phyloP scores from a whole-genome alignment of 2,113 vertebrate species.

The Archilochus colubris region DNA sequence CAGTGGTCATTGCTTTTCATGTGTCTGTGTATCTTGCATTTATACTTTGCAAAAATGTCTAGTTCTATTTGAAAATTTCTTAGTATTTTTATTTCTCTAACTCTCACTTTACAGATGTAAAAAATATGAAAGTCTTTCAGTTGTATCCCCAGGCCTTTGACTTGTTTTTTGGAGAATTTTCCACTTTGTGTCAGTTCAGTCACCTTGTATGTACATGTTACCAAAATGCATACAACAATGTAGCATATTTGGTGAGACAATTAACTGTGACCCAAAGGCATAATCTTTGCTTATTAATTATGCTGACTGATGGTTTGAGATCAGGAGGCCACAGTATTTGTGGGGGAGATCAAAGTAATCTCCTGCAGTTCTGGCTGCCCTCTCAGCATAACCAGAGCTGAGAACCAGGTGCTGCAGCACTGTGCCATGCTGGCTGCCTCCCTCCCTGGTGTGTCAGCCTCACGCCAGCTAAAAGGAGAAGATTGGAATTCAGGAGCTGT shows the following conservation, averaged over 20 bases:
- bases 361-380: not conserved
- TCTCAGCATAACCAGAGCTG: not conserved
- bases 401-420: slow-evolving; percentile 13
- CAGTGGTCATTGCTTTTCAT: not conserved
- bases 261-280: not conserved
- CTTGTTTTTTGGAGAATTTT: not conserved
- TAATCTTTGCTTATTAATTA: not conserved
- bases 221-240: not conserved
- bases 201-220: not conserved
- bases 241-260: not conserved
- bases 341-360: not conserved
- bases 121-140: not conserved
- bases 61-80: not conserved
- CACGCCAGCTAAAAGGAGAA: not conserved
- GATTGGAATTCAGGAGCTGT: not conserved
- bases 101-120: not conserved
- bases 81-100: not conserved
- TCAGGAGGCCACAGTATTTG: not conserved
- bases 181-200: not conserved
- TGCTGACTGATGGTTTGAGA: not conserved
- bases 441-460: not conserved
- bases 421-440: accelerated
- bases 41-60: not conserved
- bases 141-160: not conserved
- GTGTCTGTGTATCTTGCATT: not conserved